Evolutionary conservation across 2,888 invertebrate species (phyloP).

Genomic region (Idaea biselata): DNA sequence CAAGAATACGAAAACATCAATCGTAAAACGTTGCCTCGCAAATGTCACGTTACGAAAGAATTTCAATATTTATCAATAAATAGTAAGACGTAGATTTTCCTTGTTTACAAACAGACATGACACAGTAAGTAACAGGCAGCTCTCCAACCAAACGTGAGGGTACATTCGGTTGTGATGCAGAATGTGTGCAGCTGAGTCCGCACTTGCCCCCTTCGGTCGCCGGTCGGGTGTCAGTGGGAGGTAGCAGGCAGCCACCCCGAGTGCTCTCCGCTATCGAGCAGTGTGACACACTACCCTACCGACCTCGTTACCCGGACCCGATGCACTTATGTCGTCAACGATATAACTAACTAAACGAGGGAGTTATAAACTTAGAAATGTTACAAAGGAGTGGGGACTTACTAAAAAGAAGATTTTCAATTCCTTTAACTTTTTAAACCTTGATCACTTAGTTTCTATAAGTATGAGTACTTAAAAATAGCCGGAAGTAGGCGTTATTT

Average conservation of each 20-base stretch:
- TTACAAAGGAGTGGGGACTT: too few species aligned
- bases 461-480: too few species aligned
- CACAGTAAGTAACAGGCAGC: background rate
- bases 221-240: background rate
- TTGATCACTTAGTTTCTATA: too few species aligned
- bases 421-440: too few species aligned
- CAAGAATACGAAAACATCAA: background rate
- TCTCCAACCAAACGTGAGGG: too few species aligned
- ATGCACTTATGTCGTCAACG: background rate
- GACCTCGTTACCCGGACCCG: constrained; percentile 3
- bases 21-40: background rate
- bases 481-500: too few species aligned
- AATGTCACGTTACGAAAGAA: background rate
- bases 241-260: background rate
- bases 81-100: background rate
- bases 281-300: constrained; percentile 2
- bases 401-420: too few species aligned
- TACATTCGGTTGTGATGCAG: background rate
- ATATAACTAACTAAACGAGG: background rate
- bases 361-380: background rate
- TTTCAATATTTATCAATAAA: background rate
- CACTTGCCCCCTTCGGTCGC: background rate
- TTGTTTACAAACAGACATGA: background rate
- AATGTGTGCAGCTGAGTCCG: background rate
- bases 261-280: background rate